Evolutionary conservation across 1,140 invertebrate genomes (phyloP), one percentile per base, ranked within the genome.

Genomic region (Zaprionus tsacasi): DNA sequence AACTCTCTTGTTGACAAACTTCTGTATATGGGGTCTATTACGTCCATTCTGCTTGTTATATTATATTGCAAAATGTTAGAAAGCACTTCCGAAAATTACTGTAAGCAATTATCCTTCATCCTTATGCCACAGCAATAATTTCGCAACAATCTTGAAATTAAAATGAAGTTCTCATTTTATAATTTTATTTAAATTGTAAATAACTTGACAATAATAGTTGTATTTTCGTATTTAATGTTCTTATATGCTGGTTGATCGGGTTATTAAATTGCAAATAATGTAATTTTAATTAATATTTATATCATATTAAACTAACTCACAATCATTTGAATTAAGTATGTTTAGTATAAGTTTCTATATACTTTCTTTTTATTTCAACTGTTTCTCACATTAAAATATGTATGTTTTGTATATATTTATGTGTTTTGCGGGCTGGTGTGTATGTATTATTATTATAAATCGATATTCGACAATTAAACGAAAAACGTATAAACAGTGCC

Each of bases 241-340:
- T 87, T 87, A 87, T 83, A 87, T 78, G 77, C 83, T 87, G 79
- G 67, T 87, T 87, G 83, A 88, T 80, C 50, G 77, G 80, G 80
- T 88, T 87, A 88, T 61, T 67, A 38, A 85, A 79, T 89, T 85
- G 81, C 85, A 89, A 89, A 89, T 89, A 89, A 89, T 89, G 86
- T 85, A 89, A 90, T 89, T 78, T 83, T 89, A 58, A 88, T 85
- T 89, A 89, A 89, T 89, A 89, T 89, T 89, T 89, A 89, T 85
- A 72, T 89, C 81, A 89, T 88, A 89, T 89, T 89, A 89, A 89
- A 89, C 85, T 89, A 89, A 89, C 76, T 89, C 81, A 89, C 85
- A 89, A 89, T 87, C 85, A 88, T 87, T 87, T 87, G 80, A 87
- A 88, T 87, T 89, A 89, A 87, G 86, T 88, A 78, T 80, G 57